Percentiles rank a stretch among this genome's conserved stretches.
Evolutionary conservation across 2,797 vertebrate species (phyloP).

Genomic region (Coendou prehensilis): DNA sequence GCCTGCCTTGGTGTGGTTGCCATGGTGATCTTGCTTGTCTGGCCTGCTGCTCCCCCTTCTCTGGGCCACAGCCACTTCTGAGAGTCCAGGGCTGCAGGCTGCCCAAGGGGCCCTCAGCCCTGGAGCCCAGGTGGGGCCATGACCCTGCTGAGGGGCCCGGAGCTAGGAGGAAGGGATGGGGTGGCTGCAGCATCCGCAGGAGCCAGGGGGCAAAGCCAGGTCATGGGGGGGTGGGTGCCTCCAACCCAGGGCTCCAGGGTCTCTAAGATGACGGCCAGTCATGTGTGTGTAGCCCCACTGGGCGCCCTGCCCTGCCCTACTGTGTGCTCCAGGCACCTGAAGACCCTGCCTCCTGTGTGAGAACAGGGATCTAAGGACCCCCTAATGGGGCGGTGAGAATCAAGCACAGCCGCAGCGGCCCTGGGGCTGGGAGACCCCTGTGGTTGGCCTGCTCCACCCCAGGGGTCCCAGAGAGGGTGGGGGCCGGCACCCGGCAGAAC

Average conservation of each 20-base stretch:
- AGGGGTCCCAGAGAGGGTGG: not conserved
- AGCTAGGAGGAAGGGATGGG: not conserved
- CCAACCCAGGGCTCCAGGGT: not conserved
- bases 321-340: not conserved
- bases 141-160: not conserved
- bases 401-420: not conserved
- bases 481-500: not conserved
- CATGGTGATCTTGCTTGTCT: conserved; percentile 81
- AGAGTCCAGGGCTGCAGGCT: conserved; percentile 58
- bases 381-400: fast-evolving
- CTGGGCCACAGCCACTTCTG: conserved; percentile 63
- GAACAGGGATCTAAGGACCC: not conserved
- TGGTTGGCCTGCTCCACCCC: too few species aligned
- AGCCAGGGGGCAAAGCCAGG: fast-evolving
- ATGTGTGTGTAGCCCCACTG: not conserved
- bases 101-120: conserved; percentile 2
- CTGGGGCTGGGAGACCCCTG: not conserved
- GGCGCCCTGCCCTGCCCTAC: not conserved
- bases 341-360: not conserved
- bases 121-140: not conserved
- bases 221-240: not conserved
- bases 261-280: not conserved
- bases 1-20: conserved; percentile 85
- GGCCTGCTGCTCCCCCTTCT: conserved; percentile 39
- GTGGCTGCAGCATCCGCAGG: not conserved